phyloP scores from a whole-genome alignment of 2,113 vertebrate genomes.

The Zootoca vivipara region DNA sequence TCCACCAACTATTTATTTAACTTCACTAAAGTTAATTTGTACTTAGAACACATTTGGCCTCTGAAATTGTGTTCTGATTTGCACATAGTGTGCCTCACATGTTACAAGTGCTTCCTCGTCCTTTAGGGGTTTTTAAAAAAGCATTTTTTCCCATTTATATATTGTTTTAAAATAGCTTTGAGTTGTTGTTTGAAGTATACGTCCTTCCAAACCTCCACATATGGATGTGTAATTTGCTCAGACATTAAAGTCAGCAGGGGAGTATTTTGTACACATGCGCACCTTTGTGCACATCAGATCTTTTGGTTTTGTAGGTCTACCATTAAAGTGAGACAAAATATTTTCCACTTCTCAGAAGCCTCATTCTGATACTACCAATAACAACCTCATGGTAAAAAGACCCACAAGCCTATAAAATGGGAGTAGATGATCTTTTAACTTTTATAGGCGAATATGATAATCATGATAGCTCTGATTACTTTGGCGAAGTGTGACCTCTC shows the following conservation, averaged over 20 bases:
- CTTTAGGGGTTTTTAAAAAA: neutral
- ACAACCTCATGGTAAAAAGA: constrained; percentile 34
- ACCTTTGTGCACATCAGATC: neutral
- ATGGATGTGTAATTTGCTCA: neutral
- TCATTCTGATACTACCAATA: neutral
- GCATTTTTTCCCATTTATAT: neutral
- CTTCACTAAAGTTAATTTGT: constrained; percentile 16
- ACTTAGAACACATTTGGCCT: constrained; percentile 7
- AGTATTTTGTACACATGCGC: neutral
- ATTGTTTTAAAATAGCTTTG: neutral
- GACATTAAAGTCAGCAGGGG: neutral
- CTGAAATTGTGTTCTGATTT: neutral
- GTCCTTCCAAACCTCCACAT: neutral
- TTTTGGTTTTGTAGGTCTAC: constrained; percentile 16
- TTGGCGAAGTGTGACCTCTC: constrained; percentile 46
- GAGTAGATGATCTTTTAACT: constrained; percentile 56
- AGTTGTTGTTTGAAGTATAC: neutral
- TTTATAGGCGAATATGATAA: constrained; percentile 67
- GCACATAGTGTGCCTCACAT: neutral
- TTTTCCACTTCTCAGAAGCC: constrained; percentile 28
- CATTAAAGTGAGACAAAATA: constrained; percentile 35
- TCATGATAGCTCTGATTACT: constrained; percentile 53
- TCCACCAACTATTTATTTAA: neutral
- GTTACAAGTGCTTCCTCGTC: neutral
- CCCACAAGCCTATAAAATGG: constrained; percentile 39